Evolutionary conservation across 2,797 vertebrate species (phyloP).

Genomic region (Phalloptychus januarius): DNA sequence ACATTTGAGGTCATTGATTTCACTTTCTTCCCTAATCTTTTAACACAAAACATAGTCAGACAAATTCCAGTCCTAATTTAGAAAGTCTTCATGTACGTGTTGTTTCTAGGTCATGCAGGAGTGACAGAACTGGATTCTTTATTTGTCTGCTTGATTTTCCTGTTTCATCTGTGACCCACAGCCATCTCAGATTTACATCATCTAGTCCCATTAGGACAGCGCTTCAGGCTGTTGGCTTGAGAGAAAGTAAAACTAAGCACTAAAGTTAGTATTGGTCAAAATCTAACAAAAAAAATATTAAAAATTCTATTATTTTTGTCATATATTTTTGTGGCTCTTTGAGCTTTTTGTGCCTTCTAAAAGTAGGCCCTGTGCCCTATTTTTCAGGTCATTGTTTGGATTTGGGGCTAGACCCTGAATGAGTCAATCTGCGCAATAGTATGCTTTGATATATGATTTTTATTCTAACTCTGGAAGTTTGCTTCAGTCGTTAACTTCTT

Average conservation of each 20-base stretch:
- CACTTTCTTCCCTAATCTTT: not conserved
- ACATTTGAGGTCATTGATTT: not conserved
- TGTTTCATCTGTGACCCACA: conserved; percentile 14
- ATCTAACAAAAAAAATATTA: not conserved
- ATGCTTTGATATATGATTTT: not conserved
- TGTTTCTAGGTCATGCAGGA: conserved; percentile 73
- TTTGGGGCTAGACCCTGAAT: not conserved
- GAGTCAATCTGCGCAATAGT: not conserved
- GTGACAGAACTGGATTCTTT: conserved; percentile 66
- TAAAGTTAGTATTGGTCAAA: not conserved
- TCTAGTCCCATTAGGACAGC: not conserved
- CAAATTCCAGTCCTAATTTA: not conserved
- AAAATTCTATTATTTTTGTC: conserved; percentile 22
- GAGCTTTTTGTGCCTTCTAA: not conserved
- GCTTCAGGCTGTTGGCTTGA: not conserved
- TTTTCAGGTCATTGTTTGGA: not conserved
- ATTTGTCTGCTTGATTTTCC: conserved; percentile 26
- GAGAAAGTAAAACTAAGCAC: not conserved
- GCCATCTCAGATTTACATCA: conserved; percentile 30
- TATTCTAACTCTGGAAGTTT: not conserved
- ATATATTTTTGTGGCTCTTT: not conserved
- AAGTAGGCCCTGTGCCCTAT: not conserved
- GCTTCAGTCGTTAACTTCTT: not conserved
- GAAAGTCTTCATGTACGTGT: not conserved
- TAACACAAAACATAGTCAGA: not conserved